A percentile compares a stretch with the other conserved stretches of the same genome.
Conservation (phyloP, 1,140 invertebrate species). For the Drosophila sulfurigaster region DNA sequence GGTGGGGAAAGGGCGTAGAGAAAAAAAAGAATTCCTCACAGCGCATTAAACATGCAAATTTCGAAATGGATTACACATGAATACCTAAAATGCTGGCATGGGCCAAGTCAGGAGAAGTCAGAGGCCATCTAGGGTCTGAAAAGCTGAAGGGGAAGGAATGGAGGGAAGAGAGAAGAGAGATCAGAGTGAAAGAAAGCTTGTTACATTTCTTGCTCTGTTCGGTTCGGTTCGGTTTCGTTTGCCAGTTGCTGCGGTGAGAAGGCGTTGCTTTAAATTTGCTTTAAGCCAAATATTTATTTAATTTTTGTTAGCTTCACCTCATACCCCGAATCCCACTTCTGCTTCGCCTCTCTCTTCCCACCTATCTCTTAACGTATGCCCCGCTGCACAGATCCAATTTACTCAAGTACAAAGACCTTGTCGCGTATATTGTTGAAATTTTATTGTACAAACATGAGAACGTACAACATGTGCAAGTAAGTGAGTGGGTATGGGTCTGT, state of each 20-base stretch:
- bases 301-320: constrained; percentile 60
- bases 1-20: background rate
- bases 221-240: background rate
- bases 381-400: constrained; percentile 78
- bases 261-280: constrained; percentile 53
- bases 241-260: background rate
- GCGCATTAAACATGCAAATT: constrained; percentile 64
- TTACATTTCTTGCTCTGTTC: constrained; percentile 8
- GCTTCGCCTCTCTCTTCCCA: background rate
- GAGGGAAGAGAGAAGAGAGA: background rate
- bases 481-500: background rate
- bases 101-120: constrained; percentile 17
- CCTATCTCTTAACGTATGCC: constrained; percentile 17
- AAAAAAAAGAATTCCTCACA: constrained; percentile 34
- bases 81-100: constrained; percentile 46
- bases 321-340: background rate
- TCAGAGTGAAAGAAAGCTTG: background rate
- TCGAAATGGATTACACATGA: constrained; percentile 61
- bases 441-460: constrained; percentile 79
- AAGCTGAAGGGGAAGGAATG: no score
- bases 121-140: constrained; percentile 1
- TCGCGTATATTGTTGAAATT: constrained; percentile 82
- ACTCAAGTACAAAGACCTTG: constrained; percentile 78
- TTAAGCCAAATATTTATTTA: constrained; percentile 81
- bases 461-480: constrained; percentile 33